These are phyloP conservation scores for Cepphus grylle DNA, from an alignment of 2,113 vertebrate genomes.

Conservation along the genomic window DNA sequence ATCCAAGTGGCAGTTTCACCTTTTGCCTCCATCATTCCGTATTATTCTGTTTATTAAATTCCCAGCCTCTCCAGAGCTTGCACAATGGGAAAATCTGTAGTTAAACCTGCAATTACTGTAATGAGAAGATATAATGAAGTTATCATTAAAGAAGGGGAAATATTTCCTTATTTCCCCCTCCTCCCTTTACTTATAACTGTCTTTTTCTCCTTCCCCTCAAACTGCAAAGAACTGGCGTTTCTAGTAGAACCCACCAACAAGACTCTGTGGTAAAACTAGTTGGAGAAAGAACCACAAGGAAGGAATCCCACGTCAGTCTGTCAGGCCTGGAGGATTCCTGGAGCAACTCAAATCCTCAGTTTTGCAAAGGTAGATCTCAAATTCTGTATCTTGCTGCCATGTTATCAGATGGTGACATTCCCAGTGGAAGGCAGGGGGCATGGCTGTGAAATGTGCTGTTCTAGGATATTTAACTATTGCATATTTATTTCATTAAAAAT, in stretches of 20 bases:
- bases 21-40: conserved; percentile 44
- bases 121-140: conserved; percentile 48
- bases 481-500: not conserved
- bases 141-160: conserved; percentile 25
- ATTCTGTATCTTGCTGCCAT: not conserved
- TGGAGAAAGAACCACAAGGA: not conserved
- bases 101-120: conserved; percentile 55
- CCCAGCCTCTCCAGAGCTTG: not conserved
- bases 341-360: not conserved
- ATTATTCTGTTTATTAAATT: conserved; percentile 63
- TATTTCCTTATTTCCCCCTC: not conserved
- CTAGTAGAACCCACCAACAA: not conserved
- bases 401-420: not conserved
- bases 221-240: not conserved
- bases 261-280: not conserved
- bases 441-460: not conserved
- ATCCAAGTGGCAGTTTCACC: conserved; percentile 61
- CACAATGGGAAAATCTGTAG: conserved; percentile 18
- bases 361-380: not conserved
- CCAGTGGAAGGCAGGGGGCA: not conserved
- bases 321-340: not conserved
- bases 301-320: not conserved
- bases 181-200: not conserved
- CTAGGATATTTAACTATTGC: not conserved
- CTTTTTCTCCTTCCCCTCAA: not conserved